phyloP scores from a whole-genome alignment of 1,140 invertebrate genomes.

The Drosophila melanica region DNA sequence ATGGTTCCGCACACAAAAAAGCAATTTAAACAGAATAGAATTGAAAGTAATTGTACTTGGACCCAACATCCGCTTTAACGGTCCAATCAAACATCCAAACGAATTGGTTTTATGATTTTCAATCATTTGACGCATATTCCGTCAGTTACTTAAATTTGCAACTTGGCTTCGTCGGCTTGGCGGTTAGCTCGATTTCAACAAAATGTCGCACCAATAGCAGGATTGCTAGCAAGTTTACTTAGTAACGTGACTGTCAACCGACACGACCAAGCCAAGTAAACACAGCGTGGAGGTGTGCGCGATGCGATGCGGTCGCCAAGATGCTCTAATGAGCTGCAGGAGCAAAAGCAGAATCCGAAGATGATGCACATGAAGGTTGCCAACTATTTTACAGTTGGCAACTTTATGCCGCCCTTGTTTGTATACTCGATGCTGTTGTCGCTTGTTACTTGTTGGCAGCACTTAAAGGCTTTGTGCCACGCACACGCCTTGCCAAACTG shows the following conservation, averaged over 20 bases:
- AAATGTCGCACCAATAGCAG: slow-evolving; percentile 64
- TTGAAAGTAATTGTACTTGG: slow-evolving; percentile 44
- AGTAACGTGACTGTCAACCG: slow-evolving; percentile 44
- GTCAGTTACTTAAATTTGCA: slow-evolving; percentile 42
- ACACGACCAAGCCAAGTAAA: slow-evolving; percentile 57
- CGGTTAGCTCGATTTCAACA: slow-evolving; percentile 65
- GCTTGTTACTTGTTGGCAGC: slow-evolving; percentile 60
- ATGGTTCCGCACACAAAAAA: slow-evolving; percentile 30
- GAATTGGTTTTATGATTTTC: too few relatives aligned
- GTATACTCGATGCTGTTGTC: slow-evolving; percentile 38
- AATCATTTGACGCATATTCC: slow-evolving; percentile 3
- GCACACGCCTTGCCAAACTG: slow-evolving; percentile 40
- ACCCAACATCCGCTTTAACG: not conserved
- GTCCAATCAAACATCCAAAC: not conserved
- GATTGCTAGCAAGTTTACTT: slow-evolving; percentile 26
- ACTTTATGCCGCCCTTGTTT: slow-evolving; percentile 9
- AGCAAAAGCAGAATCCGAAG: slow-evolving; percentile 6
- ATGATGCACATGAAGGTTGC: slow-evolving; percentile 23
- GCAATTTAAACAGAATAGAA: slow-evolving; percentile 29
- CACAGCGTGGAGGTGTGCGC: slow-evolving; percentile 29
- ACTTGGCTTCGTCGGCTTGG: slow-evolving; percentile 42
- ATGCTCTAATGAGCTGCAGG: slow-evolving; percentile 74
- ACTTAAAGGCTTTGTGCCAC: slow-evolving; percentile 76
- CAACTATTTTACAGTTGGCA: slow-evolving; percentile 60
- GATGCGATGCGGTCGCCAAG: slow-evolving; percentile 7